These are phyloP conservation scores for Colletes latitarsis DNA, from an alignment of 1,140 invertebrate genomes.

Conservation along the genomic window DNA sequence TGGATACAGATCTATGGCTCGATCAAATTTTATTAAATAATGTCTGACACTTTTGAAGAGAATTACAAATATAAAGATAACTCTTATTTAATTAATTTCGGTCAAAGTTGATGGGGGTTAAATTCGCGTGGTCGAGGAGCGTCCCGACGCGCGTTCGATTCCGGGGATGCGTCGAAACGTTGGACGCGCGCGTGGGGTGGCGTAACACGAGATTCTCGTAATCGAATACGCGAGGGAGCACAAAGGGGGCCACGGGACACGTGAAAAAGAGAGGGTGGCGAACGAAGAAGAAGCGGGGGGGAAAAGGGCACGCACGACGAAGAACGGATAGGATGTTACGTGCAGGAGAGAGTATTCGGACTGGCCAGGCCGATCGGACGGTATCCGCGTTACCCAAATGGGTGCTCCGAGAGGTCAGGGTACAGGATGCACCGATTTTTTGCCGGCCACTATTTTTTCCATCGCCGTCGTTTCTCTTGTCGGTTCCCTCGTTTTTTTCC, in stretches of 20 bases:
- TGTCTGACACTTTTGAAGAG: too few relatives aligned
- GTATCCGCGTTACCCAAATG: constrained; percentile 39
- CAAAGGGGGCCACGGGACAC: constrained; percentile 57
- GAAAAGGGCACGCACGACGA: neutral
- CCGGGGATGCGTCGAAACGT: constrained; percentile 35
- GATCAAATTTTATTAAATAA: too few relatives aligned
- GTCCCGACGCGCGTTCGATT: neutral
- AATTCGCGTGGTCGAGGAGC: neutral
- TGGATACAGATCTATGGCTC: too few relatives aligned
- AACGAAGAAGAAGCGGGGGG: neutral
- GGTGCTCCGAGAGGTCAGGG: constrained; percentile 52
- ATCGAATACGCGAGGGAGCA: constrained; percentile 73
- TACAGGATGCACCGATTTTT: constrained; percentile 68
- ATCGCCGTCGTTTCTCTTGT: neutral
- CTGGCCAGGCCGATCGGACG: constrained; percentile 54
- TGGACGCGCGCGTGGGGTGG: constrained; percentile 50
- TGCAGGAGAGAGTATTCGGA: constrained; percentile 29
- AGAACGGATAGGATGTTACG: constrained; percentile 38
- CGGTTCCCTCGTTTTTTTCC: constrained; percentile 21
- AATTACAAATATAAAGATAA: too few relatives aligned
- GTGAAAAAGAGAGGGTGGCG: constrained; percentile 55
- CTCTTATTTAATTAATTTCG: too few relatives aligned
- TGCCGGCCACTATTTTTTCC: constrained; percentile 46
- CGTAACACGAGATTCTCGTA: constrained; percentile 75
- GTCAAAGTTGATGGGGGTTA: too few relatives aligned